phyloP scores from a whole-genome alignment of 2,888 invertebrate genomes.

The Autographa pulchrina region DNA sequence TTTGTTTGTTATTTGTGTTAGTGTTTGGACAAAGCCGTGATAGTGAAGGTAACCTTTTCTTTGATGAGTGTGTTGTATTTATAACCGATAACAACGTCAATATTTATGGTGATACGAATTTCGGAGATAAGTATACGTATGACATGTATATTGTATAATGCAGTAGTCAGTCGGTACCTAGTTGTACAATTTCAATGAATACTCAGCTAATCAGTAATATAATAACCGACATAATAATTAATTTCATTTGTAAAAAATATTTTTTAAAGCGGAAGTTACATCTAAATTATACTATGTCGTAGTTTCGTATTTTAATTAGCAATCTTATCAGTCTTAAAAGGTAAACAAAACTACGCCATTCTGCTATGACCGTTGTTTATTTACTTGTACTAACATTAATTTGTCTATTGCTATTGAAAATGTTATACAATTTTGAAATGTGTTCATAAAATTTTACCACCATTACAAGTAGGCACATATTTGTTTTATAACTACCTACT shows the following conservation, averaged over 20 bases:
- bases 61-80: not conserved
- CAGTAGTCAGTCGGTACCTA: not conserved
- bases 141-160: not conserved
- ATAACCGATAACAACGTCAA: not conserved
- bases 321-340: not conserved
- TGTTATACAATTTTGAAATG: not conserved
- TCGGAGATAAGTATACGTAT: not conserved
- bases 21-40: conserved; percentile 65
- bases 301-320: not conserved
- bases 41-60: conserved; percentile 57
- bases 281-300: not conserved
- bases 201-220: not conserved
- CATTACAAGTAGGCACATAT: no score
- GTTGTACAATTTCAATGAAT: not conserved
- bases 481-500: not conserved
- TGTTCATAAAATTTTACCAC: not conserved
- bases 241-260: not conserved
- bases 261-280: not conserved
- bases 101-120: not conserved
- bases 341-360: not conserved
- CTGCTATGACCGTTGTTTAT: not conserved
- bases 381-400: not conserved
- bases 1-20: conserved; percentile 66
- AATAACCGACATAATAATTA: not conserved
- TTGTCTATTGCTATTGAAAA: not conserved